These are phyloP conservation scores for Rhagologus leucostigma DNA, from an alignment of 2,113 vertebrate species.

Conservation along the genomic window DNA sequence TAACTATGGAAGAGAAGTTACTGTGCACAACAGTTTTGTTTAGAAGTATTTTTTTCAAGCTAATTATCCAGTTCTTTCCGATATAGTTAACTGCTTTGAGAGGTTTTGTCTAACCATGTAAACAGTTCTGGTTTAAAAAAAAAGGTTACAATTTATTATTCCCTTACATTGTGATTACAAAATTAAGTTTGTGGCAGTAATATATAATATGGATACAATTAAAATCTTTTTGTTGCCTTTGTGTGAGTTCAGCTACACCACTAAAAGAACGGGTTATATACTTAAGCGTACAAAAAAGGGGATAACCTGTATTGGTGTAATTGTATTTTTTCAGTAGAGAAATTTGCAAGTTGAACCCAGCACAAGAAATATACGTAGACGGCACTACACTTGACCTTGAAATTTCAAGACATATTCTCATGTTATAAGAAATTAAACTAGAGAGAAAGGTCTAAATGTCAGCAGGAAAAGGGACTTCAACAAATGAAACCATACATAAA, in stretches of 20 bases:
- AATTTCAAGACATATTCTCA: neutral
- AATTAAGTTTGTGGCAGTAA: neutral
- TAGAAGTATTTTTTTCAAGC: neutral
- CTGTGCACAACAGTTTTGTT: neutral
- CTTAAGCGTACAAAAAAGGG: neutral
- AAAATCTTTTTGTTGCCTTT: neutral
- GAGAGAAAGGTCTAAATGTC: conserved; percentile 14
- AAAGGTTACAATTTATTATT: neutral
- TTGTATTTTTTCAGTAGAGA: neutral
- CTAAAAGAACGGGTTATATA: neutral
- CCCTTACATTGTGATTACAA: neutral
- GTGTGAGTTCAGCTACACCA: neutral
- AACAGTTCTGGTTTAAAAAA: neutral
- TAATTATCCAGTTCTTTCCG: neutral
- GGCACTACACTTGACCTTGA: neutral
- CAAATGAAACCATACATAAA: neutral
- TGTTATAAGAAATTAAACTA: neutral
- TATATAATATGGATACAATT: neutral
- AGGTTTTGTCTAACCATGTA: neutral
- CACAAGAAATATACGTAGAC: accelerated
- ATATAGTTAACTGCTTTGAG: neutral
- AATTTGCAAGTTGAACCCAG: neutral
- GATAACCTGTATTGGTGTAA: neutral
- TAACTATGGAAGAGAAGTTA: neutral
- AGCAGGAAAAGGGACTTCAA: neutral